Conservation (phyloP, 2,797 vertebrate species). For the Rhincodon typus region DNA sequence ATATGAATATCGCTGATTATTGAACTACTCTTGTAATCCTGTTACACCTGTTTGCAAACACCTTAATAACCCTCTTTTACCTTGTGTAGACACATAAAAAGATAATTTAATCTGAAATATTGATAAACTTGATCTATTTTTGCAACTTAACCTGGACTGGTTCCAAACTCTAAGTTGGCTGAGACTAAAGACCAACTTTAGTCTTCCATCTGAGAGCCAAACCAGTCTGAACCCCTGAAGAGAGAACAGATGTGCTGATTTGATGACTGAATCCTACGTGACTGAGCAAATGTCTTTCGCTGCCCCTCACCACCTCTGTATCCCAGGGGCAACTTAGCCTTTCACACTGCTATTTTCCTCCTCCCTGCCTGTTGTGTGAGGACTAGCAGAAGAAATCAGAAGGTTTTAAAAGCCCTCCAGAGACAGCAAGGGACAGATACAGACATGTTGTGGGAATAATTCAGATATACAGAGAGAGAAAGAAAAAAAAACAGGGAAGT, state of each 20-base stretch:
- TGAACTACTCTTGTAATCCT: not conserved
- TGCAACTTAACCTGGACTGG: not conserved
- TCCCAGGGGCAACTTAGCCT: not conserved
- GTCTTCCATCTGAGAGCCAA: not conserved
- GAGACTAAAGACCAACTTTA: not conserved
- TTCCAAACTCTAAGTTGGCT: not conserved
- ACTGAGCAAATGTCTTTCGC: not conserved
- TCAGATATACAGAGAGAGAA: not conserved
- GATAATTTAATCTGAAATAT: not conserved
- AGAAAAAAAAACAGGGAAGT: not conserved
- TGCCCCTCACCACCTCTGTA: not conserved
- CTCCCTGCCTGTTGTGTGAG: not conserved
- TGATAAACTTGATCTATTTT: not conserved
- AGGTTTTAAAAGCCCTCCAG: not conserved
- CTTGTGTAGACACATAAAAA: not conserved
- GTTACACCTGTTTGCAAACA: not conserved
- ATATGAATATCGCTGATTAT: not conserved
- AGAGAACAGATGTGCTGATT: not conserved
- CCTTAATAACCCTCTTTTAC: not conserved
- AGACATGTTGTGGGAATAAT: not conserved
- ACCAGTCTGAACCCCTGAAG: not conserved
- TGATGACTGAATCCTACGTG: not conserved
- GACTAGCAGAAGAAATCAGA: not conserved
- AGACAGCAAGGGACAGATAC: not conserved
- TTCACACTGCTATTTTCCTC: not conserved